phyloP scores from a whole-genome alignment of 92 coral and sea anemone species.

The Zoanthus gigantus region DNA sequence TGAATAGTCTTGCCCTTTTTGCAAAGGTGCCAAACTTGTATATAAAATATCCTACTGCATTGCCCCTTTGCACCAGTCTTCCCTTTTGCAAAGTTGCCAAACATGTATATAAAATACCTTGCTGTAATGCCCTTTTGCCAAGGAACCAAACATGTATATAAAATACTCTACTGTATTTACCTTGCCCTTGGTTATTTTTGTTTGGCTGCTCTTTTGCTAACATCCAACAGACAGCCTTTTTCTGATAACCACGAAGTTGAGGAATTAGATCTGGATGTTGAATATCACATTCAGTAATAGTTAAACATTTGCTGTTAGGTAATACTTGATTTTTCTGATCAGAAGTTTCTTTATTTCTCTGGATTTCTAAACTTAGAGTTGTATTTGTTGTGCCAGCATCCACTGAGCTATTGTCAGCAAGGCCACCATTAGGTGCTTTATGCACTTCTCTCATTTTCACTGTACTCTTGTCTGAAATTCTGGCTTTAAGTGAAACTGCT shows the following conservation, averaged over 20 bases:
- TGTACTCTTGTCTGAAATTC: not conserved
- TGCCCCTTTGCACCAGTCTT: too few species aligned
- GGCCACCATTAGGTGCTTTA: not conserved
- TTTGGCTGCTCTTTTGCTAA: conserved; percentile 65
- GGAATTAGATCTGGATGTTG: conserved; percentile 89
- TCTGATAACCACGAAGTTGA: conserved; percentile 83
- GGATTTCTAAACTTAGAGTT: not conserved
- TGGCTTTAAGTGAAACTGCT: not conserved
- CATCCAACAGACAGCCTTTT: conserved; percentile 92
- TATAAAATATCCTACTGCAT: too few species aligned
- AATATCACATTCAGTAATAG: not conserved
- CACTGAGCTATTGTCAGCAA: not conserved
- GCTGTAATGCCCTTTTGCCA: too few species aligned
- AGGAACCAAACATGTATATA: too few species aligned
- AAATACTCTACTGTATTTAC: not conserved
- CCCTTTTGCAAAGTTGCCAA: too few species aligned
- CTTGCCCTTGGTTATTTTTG: not conserved
- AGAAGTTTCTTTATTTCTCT: not conserved
- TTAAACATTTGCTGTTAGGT: not conserved
- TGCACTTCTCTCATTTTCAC: too few species aligned
- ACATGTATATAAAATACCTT: too few species aligned
- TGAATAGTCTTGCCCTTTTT: too few species aligned
- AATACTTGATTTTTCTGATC: not conserved
- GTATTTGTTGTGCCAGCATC: not conserved
- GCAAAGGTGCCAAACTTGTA: too few species aligned